These are phyloP conservation scores for Cichladusa arquata DNA, from an alignment of 2,113 vertebrate genomes.

Conservation along the genomic window DNA sequence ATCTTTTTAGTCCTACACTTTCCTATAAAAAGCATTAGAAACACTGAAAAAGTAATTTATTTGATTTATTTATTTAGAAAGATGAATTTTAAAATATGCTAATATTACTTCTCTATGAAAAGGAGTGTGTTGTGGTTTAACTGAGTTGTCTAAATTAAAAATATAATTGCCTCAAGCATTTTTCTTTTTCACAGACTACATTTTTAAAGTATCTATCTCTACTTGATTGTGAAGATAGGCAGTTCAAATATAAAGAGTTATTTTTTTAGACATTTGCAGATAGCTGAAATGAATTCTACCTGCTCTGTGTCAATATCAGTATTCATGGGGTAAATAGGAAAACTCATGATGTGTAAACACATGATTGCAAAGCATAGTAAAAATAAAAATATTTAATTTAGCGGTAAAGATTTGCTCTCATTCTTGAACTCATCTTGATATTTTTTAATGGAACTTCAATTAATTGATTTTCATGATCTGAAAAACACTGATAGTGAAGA, in stretches of 20 bases:
- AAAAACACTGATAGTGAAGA: not conserved
- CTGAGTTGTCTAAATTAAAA: not conserved
- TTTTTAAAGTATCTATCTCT: not conserved
- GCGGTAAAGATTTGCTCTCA: not conserved
- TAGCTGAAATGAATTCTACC: not conserved
- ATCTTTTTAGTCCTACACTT: not conserved
- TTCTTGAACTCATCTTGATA: not conserved
- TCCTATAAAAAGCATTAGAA: not conserved
- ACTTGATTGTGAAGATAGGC: not conserved
- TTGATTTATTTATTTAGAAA: not conserved
- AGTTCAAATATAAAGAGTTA: not conserved
- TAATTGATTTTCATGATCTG: not conserved
- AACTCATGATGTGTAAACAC: not conserved
- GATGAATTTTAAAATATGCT: accelerated
- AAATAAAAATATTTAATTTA: not conserved
- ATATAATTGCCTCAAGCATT: not conserved
- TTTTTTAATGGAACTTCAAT: not conserved
- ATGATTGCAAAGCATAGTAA: not conserved
- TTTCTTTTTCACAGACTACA: not conserved
- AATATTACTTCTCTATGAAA: accelerated
- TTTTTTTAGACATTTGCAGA: not conserved
- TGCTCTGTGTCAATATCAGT: not conserved
- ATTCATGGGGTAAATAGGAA: not conserved
- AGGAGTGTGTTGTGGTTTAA: not conserved
- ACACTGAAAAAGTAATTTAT: not conserved